Evolutionary conservation across 2,888 invertebrate genomes (phyloP), one percentile per base, ranked within the genome.

Genomic region (Agriopis marginaria): DNA sequence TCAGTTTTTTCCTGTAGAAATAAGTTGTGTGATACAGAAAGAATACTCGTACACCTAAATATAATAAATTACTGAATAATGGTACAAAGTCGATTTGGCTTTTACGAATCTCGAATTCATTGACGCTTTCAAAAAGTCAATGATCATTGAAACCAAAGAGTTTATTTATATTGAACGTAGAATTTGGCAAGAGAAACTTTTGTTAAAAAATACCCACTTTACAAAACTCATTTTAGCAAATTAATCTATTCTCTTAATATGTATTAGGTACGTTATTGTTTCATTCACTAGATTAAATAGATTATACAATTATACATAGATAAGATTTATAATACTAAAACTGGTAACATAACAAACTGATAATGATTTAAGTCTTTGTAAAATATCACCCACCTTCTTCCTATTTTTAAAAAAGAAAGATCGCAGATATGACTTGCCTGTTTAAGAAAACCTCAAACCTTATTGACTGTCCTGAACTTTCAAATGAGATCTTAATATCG

Each of bases 61-160:
- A 47, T 32, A 39, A 39, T 62, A 67, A 51, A 67, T 56, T 44
- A 50, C 12, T 23, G 40, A 63, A 17, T 53, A 63, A 63, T 44
- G 58, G 17, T 39, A 12, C 53, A 42, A 59, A 47, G 39, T 50
- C 45, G 11, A 56, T 54, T 68, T 40, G 58, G 63, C 59, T 51
- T 53, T 68, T 62, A 62, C 63, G 53, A 68, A 54, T 44, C 53
- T 54, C 40, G 17, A 67, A 55, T 51, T 67, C 50, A 68, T 63
- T 63, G 63, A 66, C 14, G 51, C 44, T 51, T 62, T 49, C 55
- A 58, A 63, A 55, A 63, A 68, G 23, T 56, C 49, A 64, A 47
- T 44, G 62, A 67, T 59, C 50, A 58, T 54, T 63, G 23, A 59
- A 59, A 63, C 4, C 45, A 7, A 59, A 63, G 39, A 53, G 45